Conservation (phyloP, 2,113 vertebrate genomes). For the Eretmochelys imbricata region DNA sequence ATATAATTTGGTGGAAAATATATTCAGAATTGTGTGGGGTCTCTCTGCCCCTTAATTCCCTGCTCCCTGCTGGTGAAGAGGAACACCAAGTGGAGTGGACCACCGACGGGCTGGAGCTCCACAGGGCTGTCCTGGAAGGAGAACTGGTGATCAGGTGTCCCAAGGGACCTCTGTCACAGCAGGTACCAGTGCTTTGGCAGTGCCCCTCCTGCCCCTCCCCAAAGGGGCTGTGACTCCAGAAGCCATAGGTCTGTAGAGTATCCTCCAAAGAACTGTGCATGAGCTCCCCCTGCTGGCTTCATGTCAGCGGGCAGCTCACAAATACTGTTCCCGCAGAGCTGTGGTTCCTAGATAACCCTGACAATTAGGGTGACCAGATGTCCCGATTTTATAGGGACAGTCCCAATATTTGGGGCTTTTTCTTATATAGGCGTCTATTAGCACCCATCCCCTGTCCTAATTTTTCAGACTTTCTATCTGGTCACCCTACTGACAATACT, state of each 20-base stretch:
- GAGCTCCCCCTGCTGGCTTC: neutral
- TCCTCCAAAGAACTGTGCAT: neutral
- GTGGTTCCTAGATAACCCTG: neutral
- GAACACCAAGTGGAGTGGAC: neutral
- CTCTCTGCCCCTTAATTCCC: neutral
- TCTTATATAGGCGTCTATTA: too few species aligned
- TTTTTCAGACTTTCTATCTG: too few species aligned
- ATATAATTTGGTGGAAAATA: neutral
- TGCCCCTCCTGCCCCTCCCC: neutral
- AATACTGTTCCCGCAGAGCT: accelerated
- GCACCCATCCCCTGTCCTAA: too few species aligned
- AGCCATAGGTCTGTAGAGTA: neutral
- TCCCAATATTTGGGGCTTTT: too few species aligned
- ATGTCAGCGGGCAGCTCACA: neutral
- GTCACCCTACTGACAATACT: accelerated
- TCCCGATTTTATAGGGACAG: too few species aligned
- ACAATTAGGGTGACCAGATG: too few species aligned
- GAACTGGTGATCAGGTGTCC: accelerated
- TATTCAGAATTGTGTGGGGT: neutral
- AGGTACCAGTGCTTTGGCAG: neutral
- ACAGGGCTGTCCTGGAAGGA: neutral
- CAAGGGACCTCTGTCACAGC: neutral
- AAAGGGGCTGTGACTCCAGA: neutral
- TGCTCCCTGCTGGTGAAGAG: neutral
- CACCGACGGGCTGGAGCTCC: neutral